Evolutionary conservation across 53 echinoderm and acorn worm species (phyloP).

Genomic region (Paracentrotus lividus): DNA sequence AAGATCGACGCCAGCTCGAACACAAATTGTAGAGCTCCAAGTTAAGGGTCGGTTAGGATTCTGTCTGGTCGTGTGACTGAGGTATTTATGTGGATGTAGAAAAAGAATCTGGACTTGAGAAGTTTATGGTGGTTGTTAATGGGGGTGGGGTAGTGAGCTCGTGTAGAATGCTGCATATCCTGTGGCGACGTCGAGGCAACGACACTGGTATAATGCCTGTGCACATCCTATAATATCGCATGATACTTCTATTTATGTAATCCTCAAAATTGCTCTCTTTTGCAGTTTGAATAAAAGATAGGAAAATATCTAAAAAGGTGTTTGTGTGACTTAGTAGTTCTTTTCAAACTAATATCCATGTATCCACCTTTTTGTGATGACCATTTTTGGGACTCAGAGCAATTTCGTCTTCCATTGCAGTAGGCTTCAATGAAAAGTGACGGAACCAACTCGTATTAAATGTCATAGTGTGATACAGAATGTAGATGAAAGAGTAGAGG

Average conservation of each 20-base stretch:
- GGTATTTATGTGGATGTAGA: neutral
- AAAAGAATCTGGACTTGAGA: neutral
- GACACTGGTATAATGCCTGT: neutral
- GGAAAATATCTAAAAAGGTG: no score
- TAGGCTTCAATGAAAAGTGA: slow-evolving; percentile 20
- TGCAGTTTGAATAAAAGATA: no score
- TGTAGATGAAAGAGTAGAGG: slow-evolving; percentile 3
- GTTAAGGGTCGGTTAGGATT: no score
- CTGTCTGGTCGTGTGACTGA: no score
- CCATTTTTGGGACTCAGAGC: neutral
- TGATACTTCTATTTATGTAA: no score
- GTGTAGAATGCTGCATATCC: no score
- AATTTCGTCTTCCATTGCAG: neutral
- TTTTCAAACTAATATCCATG: neutral
- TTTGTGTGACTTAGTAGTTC: neutral
- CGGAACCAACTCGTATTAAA: neutral
- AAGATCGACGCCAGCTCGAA: no score
- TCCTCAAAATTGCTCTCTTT: no score
- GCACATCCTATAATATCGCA: no score
- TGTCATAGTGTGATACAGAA: slow-evolving; percentile 25
- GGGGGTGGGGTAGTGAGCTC: neutral
- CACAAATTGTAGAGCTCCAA: no score
- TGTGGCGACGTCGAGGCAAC: neutral
- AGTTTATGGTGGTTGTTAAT: neutral
- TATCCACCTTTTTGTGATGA: neutral